A percentile compares a stretch with the other conserved stretches of the same genome.
phyloP scores from a whole-genome alignment of 2,113 vertebrate species.

The Oceanites oceanicus region DNA sequence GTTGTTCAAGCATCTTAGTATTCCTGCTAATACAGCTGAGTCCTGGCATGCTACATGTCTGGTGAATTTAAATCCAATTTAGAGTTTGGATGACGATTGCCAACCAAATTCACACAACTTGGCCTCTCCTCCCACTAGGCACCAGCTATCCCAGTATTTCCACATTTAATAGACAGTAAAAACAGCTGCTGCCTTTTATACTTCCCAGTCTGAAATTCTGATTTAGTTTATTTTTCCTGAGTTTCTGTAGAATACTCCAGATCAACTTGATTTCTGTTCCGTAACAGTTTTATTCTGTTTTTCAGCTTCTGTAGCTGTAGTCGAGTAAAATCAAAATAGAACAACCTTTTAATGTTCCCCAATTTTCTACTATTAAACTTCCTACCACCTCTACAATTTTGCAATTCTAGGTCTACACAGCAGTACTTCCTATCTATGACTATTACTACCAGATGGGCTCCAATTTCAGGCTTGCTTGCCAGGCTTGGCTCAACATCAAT shows the following conservation, averaged over 20 bases:
- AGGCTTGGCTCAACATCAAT: neutral
- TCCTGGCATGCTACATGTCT: neutral
- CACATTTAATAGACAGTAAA: neutral
- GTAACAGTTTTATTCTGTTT: neutral
- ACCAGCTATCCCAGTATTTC: constrained; percentile 7
- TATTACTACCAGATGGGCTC: neutral
- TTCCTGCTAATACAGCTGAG: neutral
- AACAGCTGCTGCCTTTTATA: neutral
- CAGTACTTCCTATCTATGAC: neutral
- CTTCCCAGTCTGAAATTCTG: neutral
- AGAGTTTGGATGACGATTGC: neutral
- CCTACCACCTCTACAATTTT: neutral
- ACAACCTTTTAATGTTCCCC: neutral
- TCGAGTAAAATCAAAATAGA: neutral
- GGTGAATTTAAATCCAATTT: constrained; percentile 12
- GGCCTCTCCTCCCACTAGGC: neutral
- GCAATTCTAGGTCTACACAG: neutral
- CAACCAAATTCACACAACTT: neutral
- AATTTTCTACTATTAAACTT: constrained; percentile 8
- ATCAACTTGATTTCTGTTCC: neutral
- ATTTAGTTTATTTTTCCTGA: neutral
- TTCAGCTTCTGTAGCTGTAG: neutral
- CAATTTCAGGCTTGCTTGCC: constrained; percentile 18
- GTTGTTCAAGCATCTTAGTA: neutral
- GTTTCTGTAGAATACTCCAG: neutral